Evolutionary conservation across 1,140 invertebrate genomes (phyloP).

Genomic region (Leptinotarsa undecemlineata): DNA sequence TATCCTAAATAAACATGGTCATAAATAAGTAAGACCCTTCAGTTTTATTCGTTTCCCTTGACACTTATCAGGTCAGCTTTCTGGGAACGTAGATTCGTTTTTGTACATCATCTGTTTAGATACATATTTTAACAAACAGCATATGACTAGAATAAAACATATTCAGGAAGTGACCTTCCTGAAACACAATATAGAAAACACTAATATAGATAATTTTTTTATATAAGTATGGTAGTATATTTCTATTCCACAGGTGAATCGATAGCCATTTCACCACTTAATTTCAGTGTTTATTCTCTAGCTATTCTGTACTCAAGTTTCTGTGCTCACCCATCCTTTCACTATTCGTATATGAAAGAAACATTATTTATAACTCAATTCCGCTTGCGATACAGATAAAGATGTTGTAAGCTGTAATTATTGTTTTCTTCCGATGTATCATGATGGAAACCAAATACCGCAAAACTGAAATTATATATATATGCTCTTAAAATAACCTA

Average conservation of each 20-base stretch:
- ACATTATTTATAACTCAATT: slow-evolving; percentile 6
- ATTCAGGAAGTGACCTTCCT: no score
- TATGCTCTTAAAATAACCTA: no score
- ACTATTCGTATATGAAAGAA: not conserved
- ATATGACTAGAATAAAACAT: no score
- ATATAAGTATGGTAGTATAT: not conserved
- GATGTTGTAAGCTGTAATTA: not conserved
- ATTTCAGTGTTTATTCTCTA: not conserved
- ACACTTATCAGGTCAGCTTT: no score
- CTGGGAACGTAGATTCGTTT: no score
- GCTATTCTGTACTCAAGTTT: not conserved
- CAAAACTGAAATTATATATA: not conserved
- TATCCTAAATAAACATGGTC: no score
- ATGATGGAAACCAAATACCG: not conserved
- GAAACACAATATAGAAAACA: no score
- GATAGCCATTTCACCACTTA: not conserved
- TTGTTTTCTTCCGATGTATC: not conserved
- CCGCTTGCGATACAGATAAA: not conserved
- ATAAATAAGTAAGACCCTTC: no score
- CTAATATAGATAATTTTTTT: no score
- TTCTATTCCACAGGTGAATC: not conserved
- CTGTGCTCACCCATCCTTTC: not conserved
- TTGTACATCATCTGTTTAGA: no score
- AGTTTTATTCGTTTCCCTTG: no score
- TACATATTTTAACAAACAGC: no score